Base-by-base conservation (phyloP, 2,797 vertebrate species). In the Peromyscus eremicus region DNA sequence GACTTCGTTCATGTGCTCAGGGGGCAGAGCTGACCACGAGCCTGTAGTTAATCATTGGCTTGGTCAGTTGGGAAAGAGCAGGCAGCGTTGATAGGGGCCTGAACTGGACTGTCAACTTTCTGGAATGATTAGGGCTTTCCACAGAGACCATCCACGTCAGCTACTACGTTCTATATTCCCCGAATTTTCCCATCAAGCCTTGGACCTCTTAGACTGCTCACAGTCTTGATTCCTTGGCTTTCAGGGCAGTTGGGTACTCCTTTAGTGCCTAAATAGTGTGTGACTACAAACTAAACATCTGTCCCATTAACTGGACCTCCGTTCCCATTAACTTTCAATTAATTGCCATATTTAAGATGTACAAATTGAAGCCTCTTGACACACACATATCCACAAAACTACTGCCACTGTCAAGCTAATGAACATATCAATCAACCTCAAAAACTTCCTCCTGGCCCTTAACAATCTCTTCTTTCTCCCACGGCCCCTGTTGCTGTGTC, bases 1-100 rank as follows among this genome's bases (percentile, higher is more conserved):
- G 49, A 94, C 97, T 91, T 94, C 77, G 77, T 32, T 70, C 89
- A 21, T 52, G 9, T 17, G 29, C 81, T 89, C 91, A 23, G 25
- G 88, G 88, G 52, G 49, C 80, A 68, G 73, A 90, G 37, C 34
- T 6, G 92, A 60, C 14, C 40, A 8, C 4, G 5, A 10, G 57
- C 40, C 57, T 1, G 23, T 11, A 16, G 91, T 96, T 95, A 94
- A 97, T 87, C 29, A 79, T 79, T 95, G 92, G 37, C 90, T 94
- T 23, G 14, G 40, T 43, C 62, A 82, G 3, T 49, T 76, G 88
- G 37, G 70, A 79, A 91, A 80, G 71, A 92, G 87, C 84, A 23
- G 13, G 37, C 1, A 14, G 6, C 29, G 0, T 23, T 27, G 68
- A 84, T 11, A 17, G 77, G 49, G 21, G 25, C 57, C 57, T 66